Conservation (phyloP, 2,113 vertebrate genomes). For the Megaceryle torquata region DNA sequence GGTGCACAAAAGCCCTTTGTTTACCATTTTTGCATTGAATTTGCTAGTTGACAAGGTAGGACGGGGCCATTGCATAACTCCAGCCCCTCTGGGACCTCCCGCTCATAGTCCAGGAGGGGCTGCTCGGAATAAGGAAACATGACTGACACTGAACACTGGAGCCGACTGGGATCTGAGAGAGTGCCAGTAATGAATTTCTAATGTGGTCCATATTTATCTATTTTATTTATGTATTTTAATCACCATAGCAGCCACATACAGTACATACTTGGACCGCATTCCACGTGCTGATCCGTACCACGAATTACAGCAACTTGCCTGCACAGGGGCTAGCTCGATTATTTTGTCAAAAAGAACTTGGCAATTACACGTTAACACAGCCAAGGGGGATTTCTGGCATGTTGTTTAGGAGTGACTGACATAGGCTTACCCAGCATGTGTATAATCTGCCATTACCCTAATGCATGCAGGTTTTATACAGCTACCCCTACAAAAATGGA, state of each 20-base stretch:
- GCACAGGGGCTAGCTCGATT: neutral
- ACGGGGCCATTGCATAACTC: neutral
- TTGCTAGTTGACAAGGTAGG: constrained; percentile 43
- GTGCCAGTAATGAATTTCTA: constrained; percentile 56
- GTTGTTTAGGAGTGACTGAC: neutral
- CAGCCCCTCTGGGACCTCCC: neutral
- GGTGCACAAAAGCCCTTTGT: constrained; percentile 28
- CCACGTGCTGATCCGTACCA: neutral
- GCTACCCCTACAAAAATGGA: neutral
- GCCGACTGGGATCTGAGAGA: neutral
- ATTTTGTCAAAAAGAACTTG: neutral
- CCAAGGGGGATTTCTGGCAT: neutral
- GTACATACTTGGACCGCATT: constrained; percentile 1
- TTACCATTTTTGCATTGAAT: neutral
- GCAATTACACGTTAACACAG: neutral
- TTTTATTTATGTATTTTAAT: constrained; percentile 45
- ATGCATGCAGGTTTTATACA: neutral
- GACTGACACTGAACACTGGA: neutral
- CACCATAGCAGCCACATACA: constrained; percentile 57
- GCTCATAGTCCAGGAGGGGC: neutral
- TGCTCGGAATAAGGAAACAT: neutral
- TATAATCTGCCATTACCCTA: neutral
- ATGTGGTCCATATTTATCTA: constrained; percentile 55
- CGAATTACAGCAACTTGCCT: neutral
- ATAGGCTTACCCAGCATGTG: neutral